Conservation (phyloP, 2,113 vertebrate genomes). For the Glaucidium brasilianum region DNA sequence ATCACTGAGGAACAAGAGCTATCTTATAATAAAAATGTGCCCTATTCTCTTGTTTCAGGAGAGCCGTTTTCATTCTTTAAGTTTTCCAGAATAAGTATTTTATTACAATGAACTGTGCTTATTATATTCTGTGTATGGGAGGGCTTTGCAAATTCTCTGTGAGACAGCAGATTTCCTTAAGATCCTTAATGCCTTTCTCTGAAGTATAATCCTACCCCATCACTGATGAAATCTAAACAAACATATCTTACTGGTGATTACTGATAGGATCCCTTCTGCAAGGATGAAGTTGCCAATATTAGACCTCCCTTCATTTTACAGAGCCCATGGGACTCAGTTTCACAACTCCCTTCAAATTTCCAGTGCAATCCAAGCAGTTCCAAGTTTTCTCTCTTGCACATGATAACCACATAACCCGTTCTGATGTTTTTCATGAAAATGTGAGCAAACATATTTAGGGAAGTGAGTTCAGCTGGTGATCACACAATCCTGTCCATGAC, state of each 20-base stretch:
- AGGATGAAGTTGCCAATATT: neutral
- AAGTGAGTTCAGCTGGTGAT: neutral
- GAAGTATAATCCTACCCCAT: neutral
- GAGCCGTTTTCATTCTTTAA: neutral
- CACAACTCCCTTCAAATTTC: neutral
- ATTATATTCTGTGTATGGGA: neutral
- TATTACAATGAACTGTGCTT: neutral
- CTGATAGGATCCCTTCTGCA: neutral
- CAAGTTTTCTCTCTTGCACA: fast-evolving
- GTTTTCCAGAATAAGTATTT: neutral
- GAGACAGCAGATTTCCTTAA: neutral
- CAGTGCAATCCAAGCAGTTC: neutral
- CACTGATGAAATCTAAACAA: neutral
- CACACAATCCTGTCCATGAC: neutral
- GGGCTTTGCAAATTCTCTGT: neutral
- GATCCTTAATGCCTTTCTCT: neutral
- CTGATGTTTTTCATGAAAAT: neutral
- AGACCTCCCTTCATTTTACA: neutral
- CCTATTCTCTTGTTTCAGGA: neutral
- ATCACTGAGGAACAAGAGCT: neutral
- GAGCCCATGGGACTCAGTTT: neutral
- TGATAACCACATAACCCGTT: neutral
- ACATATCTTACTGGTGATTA: neutral
- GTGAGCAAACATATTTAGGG: neutral
- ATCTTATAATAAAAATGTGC: neutral